A percentile compares a stretch with the other conserved stretches of the same genome.
phyloP scores from a whole-genome alignment of 2,113 vertebrate genomes.

The Oriolus oriolus region DNA sequence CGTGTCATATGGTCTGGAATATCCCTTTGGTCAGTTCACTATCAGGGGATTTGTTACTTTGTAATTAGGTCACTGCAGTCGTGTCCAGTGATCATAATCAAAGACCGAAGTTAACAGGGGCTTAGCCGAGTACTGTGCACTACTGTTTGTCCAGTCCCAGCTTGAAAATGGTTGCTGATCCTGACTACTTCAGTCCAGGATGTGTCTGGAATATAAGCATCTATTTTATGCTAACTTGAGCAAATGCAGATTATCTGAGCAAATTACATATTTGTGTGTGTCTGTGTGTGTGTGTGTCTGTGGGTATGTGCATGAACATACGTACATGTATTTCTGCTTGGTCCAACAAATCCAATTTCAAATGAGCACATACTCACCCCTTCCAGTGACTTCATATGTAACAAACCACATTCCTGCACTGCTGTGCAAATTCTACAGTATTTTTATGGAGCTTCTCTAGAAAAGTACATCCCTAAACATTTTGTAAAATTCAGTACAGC shows the following conservation, averaged over 20 bases:
- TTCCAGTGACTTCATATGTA: not conserved
- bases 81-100: not conserved
- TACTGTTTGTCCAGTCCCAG: not conserved
- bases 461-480: not conserved
- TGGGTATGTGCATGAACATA: too few species aligned
- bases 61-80: not conserved
- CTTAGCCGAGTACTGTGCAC: not conserved
- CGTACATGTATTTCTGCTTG: not conserved
- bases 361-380: not conserved
- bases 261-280: rapidly evolving
- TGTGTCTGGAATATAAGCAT: not conserved
- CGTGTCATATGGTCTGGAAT: not conserved
- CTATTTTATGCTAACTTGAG: not conserved
- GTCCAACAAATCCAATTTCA: not conserved
- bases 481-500: not conserved
- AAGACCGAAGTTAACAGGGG: not conserved
- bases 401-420: not conserved
- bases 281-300: not conserved
- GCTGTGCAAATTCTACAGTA: not conserved
- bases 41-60: not conserved
- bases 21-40: not conserved
- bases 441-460: not conserved
- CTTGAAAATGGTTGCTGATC: not conserved
- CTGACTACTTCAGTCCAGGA: not conserved
- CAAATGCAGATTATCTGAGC: not conserved